phyloP scores from a whole-genome alignment of 35 echinoderm and acorn worm genomes.

The Amphiura filiformis region DNA sequence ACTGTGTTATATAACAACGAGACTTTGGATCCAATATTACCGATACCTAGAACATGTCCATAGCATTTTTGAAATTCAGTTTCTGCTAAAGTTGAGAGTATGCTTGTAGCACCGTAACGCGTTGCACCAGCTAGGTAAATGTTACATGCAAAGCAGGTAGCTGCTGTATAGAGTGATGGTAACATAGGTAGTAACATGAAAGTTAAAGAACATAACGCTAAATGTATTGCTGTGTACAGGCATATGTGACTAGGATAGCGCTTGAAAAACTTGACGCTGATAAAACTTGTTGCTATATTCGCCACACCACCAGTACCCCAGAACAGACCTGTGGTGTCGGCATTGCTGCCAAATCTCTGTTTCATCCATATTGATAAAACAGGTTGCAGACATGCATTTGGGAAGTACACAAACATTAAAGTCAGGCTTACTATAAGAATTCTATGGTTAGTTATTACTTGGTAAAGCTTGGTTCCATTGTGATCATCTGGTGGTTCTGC shows the following conservation, averaged over 20 bases:
- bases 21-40: background rate
- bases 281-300: background rate
- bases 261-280: background rate
- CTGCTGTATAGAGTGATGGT: background rate
- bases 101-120: background rate
- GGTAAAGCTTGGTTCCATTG: background rate
- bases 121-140: background rate
- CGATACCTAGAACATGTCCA: background rate
- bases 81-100: background rate
- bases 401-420: background rate
- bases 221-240: background rate
- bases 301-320: background rate
- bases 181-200: background rate
- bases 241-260: background rate
- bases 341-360: background rate
- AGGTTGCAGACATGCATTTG: background rate
- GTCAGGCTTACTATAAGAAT: background rate
- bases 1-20: background rate
- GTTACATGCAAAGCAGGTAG: background rate
- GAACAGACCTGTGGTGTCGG: background rate
- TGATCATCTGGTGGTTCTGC: background rate
- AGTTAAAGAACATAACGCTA: background rate
- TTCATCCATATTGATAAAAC: background rate
- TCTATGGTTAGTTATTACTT: background rate
- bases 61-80: background rate